phyloP scores from a whole-genome alignment of 1,140 invertebrate genomes.

The Trachymyrmex cornetzi region DNA sequence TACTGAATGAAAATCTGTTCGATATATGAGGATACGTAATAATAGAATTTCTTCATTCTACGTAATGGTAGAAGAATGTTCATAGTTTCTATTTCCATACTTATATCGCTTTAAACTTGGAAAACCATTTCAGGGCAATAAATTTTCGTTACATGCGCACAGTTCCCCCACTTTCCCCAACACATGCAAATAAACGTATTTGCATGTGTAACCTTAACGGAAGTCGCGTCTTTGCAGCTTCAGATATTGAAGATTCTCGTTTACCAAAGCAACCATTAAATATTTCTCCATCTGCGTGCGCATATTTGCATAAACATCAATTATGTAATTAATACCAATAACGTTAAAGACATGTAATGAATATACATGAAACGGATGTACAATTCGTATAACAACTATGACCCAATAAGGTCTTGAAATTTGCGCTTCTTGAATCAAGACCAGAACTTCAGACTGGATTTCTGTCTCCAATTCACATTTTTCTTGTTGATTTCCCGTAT shows the following conservation, averaged over 20 bases:
- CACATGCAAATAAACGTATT: constrained; percentile 41
- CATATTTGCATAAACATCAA: constrained; percentile 52
- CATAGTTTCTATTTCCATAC: no score
- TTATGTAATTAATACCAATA: constrained; percentile 53
- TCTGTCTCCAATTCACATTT: not conserved
- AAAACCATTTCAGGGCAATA: no score
- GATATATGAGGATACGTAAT: no score
- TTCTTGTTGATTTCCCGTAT: not conserved
- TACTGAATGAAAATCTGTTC: no score
- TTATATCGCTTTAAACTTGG: no score
- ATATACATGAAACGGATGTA: constrained; percentile 26
- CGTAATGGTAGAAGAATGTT: no score
- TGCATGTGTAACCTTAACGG: constrained; percentile 13
- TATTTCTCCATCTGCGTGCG: not conserved
- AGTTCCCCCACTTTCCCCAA: no score
- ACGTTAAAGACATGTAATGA: constrained; percentile 35
- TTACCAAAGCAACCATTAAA: constrained; percentile 45
- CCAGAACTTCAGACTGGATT: constrained; percentile 39
- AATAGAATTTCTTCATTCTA: no score
- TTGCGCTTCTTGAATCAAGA: not conserved
- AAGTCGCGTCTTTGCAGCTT: not conserved
- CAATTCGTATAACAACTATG: not conserved
- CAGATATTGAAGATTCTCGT: not conserved
- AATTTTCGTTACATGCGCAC: no score
- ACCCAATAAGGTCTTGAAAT: constrained; percentile 33